Conservation (phyloP, 2,797 vertebrate species). For the Crenichthys baileyi region DNA sequence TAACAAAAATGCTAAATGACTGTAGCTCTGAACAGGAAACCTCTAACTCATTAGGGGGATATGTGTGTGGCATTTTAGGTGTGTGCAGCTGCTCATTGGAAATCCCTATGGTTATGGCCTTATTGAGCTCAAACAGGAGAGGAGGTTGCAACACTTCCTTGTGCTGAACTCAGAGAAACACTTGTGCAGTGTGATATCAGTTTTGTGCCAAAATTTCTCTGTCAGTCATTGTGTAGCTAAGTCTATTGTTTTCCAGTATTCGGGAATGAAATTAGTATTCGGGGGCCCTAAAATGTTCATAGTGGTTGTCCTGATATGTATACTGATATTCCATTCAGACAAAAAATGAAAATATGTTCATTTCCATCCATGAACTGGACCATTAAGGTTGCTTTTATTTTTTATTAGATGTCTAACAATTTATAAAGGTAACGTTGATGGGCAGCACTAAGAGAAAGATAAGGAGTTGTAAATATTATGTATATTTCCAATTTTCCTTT, state of each 20-base stretch:
- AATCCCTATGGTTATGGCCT: constrained; percentile 63
- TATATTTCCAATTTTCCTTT: too few species aligned
- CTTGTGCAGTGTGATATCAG: constrained; percentile 12
- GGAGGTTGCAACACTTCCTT: constrained; percentile 28
- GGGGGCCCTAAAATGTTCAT: constrained; percentile 66
- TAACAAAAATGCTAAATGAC: constrained; percentile 31
- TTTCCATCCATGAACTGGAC: background rate
- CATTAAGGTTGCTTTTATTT: background rate
- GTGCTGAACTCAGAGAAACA: constrained; percentile 26
- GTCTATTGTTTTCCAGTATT: constrained; percentile 59
- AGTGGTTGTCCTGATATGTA: constrained; percentile 54
- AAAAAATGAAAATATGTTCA: background rate
- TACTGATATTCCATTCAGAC: background rate
- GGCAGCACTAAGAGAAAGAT: too few species aligned
- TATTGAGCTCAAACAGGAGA: constrained; percentile 61
- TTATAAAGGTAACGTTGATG: background rate
- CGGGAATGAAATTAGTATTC: constrained; percentile 53
- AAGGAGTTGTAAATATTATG: too few species aligned
- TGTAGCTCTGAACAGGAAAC: constrained; percentile 46
- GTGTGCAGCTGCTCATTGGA: constrained; percentile 48
- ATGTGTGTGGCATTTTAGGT: constrained; percentile 54
- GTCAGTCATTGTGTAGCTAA: constrained; percentile 46
- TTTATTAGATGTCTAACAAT: background rate
- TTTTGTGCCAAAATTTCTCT: background rate
- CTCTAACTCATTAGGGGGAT: constrained; percentile 62